These are phyloP conservation scores for Eilema depressum DNA, from an alignment of 2,888 invertebrate genomes.

Conservation along the genomic window DNA sequence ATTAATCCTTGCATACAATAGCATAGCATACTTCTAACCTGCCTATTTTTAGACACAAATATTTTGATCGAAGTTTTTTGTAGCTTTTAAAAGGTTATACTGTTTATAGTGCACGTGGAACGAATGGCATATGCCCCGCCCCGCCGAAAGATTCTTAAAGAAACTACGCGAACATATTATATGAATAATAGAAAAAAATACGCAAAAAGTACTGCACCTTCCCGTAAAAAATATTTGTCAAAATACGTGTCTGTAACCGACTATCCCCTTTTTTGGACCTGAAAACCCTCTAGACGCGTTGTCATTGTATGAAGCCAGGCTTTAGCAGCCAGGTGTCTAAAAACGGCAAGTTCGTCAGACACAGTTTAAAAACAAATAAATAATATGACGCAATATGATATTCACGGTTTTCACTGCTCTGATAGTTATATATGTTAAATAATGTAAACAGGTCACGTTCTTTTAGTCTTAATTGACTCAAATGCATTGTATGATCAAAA, in stretches of 20 bases:
- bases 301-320: not conserved
- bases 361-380: conserved; percentile 25
- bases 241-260: not conserved
- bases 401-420: conserved; percentile 42
- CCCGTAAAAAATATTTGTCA: no score
- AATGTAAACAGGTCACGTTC: conserved; percentile 40
- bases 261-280: not conserved
- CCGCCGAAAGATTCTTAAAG: not conserved
- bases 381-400: conserved; percentile 37
- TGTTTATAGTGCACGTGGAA: not conserved
- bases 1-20: no score
- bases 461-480: conserved; percentile 27
- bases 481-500: conserved; percentile 26
- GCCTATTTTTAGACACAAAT: not conserved
- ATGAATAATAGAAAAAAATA: no score
- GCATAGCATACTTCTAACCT: no score
- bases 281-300: not conserved
- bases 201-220: no score
- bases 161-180: not conserved
- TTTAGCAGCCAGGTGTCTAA: not conserved
- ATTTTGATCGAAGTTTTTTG: no score
- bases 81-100: no score
- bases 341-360: not conserved
- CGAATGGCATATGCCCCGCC: not conserved
- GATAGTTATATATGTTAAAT: conserved; percentile 39